Evolutionary conservation across 2,888 invertebrate genomes (phyloP).

Genomic region (Parapristionchus giblindavisi): DNA sequence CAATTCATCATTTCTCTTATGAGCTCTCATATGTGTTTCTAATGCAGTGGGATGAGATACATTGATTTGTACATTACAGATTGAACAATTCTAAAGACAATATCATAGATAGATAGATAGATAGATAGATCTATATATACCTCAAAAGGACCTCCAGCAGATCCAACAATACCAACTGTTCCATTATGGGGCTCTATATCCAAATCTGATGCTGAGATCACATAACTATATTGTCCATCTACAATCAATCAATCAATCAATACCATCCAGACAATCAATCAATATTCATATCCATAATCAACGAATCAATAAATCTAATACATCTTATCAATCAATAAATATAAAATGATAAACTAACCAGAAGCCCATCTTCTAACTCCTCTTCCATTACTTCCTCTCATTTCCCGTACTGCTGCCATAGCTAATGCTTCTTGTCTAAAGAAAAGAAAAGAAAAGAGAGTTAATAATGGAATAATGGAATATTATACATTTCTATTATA

Average conservation of each 20-base stretch:
- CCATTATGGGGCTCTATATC: neutral
- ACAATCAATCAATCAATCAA: neutral
- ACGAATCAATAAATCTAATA: neutral
- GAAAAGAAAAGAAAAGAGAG: neutral
- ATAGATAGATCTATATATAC: neutral
- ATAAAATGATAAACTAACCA: neutral
- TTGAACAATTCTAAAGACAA: slow-evolving; percentile 51
- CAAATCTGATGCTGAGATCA: slow-evolving; percentile 18
- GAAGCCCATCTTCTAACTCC: slow-evolving; percentile 19
- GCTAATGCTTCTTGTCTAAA: slow-evolving; percentile 37
- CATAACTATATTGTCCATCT: slow-evolving; percentile 17
- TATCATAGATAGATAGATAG: neutral
- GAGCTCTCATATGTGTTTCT: slow-evolving; percentile 59
- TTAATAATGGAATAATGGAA: neutral
- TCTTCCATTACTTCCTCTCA: neutral
- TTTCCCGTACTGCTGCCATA: slow-evolving; percentile 37
- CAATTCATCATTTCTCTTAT: slow-evolving; percentile 62
- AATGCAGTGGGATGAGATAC: slow-evolving; percentile 56
- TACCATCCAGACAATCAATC: neutral
- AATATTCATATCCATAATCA: neutral
- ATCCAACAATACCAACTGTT: slow-evolving; percentile 19
- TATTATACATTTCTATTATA: neutral
- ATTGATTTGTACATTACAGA: slow-evolving; percentile 60
- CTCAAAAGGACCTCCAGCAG: slow-evolving; percentile 26
- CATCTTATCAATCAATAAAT: neutral